A percentile compares a stretch with the other conserved stretches of the same genome.
These are phyloP conservation scores for Dryobates pubescens DNA, from an alignment of 2,797 vertebrate species.

Conservation along the genomic window DNA sequence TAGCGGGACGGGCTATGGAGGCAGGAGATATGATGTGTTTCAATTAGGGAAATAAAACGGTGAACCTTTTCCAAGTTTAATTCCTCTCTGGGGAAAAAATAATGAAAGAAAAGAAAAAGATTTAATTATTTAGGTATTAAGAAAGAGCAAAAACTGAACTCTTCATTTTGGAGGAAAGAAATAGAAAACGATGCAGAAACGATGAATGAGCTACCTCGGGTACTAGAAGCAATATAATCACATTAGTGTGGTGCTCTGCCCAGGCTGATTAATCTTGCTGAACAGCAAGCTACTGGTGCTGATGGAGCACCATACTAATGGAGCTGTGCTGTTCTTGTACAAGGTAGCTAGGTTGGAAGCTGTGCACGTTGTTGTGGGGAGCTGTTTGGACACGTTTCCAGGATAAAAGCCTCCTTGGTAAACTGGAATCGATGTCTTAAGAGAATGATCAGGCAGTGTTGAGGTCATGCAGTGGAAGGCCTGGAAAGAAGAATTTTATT, in stretches of 20 bases:
- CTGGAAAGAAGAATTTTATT: neutral
- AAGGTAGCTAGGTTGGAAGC: neutral
- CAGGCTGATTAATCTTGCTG: slow-evolving; percentile 54
- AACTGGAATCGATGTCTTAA: neutral
- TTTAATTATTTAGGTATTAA: neutral
- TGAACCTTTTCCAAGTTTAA: neutral
- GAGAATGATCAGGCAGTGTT: neutral
- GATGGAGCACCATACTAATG: slow-evolving; percentile 39
- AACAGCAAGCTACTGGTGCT: slow-evolving; percentile 1
- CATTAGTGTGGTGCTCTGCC: neutral
- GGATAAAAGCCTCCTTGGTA: neutral
- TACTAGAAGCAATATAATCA: slow-evolving; percentile 51
- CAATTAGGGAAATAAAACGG: neutral
- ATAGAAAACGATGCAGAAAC: neutral
- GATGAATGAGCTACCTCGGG: neutral
- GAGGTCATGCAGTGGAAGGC: neutral
- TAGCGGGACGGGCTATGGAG: neutral
- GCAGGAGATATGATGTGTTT: neutral
- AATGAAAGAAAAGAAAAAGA: neutral
- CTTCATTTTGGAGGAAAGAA: neutral
- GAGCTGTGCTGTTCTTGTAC: neutral
- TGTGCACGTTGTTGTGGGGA: neutral
- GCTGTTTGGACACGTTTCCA: neutral
- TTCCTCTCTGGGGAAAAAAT: neutral
- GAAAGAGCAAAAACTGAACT: neutral